Conservation (phyloP, 2,888 invertebrate genomes). For the Ectobius pallidus region DNA sequence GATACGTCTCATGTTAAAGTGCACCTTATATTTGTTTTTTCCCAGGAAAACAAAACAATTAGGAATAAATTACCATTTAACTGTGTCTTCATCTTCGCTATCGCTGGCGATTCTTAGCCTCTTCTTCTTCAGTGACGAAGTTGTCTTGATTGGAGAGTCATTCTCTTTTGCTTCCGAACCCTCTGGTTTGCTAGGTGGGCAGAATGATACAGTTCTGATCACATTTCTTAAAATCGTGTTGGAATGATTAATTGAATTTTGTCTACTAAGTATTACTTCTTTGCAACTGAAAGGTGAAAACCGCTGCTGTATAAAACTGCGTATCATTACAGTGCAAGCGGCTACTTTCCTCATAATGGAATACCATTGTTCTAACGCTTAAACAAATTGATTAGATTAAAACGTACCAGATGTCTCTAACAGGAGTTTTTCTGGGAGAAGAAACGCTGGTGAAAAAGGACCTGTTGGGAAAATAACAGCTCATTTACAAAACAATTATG, state of each 20-base stretch:
- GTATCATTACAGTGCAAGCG: not conserved
- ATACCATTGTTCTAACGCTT: too few species aligned
- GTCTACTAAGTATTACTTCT: not conserved
- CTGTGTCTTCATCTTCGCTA: conserved; percentile 23
- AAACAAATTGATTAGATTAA: too few species aligned
- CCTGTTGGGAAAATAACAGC: conserved; percentile 13
- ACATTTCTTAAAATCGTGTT: not conserved
- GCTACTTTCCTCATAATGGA: not conserved
- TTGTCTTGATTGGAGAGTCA: not conserved
- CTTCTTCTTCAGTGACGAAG: not conserved
- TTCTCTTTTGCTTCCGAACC: not conserved
- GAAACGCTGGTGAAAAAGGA: conserved; percentile 35
- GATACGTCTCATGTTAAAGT: too few species aligned
- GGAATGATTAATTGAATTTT: not conserved
- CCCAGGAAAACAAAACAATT: too few species aligned
- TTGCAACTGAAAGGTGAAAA: not conserved
- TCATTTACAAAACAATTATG: too few species aligned
- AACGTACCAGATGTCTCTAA: not conserved
- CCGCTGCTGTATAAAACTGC: not conserved
- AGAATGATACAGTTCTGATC: conserved; percentile 19
- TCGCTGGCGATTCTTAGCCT: conserved; percentile 30
- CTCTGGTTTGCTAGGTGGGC: conserved; percentile 5
- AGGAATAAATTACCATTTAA: too few species aligned
- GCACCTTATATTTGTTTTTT: too few species aligned
- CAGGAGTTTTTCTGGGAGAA: not conserved